Evolutionary conservation across 53 echinoderm and acorn worm species (phyloP), one percentile per base, ranked within the genome.

Genomic region (Paracentrotus lividus): DNA sequence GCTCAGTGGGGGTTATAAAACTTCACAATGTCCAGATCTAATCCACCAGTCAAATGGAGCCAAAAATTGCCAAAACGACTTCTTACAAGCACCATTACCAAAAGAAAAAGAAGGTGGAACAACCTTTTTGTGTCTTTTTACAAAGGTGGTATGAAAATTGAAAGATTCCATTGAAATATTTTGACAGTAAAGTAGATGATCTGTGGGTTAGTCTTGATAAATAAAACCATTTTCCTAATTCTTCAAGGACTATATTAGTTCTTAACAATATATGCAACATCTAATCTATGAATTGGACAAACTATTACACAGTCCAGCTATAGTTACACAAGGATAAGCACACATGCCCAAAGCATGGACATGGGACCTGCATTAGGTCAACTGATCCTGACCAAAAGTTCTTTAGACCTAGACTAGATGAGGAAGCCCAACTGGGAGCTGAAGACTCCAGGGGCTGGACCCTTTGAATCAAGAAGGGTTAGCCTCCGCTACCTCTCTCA

Each of bases 11-110:
- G 86, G 86, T 81, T 54, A 34, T 9, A 86, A 8, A 9, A 18
- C 86, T 86, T 86, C 86, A 86, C 33, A 36, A 27, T 56, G 86
- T 21, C 53, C 86, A 86, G 86, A 86, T 55, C 53, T 86, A 86
- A 86, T 86, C 86, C 86, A 86, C 33, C n/a, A 36, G 55, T 54
- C 86, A 86, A 86, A 86, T 86, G 56, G 86, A 20, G 86, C 53
- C 56, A 12, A 53, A 86, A 36, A 86, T 86, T 86, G 55, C 86
- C 86, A 86, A 20, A 56, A 86, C 86, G 86, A 86, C 86, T 33
- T 32, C 53, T 38, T 29, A 32, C 53, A 86, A 86, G 86, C 55
- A 56, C 34, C 86, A 86, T 86, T 86, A 86, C 86, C 56, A 16
- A 55, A 56, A 44, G 34, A 47, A 34, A 53, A 86, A 52, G 56